phyloP scores from a whole-genome alignment of 1,140 invertebrate species.

The Nephila pilipes region DNA sequence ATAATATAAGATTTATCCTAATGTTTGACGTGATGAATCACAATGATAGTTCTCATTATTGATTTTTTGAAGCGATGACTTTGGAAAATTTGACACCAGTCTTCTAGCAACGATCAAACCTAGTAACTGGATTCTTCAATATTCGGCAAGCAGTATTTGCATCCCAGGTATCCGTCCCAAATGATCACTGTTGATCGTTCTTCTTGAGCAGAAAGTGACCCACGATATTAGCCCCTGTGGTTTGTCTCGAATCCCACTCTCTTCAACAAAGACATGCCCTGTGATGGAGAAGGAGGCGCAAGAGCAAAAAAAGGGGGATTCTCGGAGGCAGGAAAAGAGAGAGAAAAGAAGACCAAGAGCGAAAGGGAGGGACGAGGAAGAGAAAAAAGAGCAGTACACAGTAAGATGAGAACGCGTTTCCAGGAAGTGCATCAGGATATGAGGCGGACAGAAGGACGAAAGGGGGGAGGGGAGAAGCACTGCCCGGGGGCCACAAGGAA shows the following conservation, averaged over 20 bases:
- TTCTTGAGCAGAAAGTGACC: not conserved
- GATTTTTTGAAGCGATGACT: too few relatives aligned
- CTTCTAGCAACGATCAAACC: too few relatives aligned
- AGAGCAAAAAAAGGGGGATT: slow-evolving; percentile 28
- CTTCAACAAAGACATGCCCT: slow-evolving; percentile 38
- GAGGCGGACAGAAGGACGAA: slow-evolving; percentile 72
- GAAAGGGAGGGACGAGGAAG: not conserved
- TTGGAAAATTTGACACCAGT: too few relatives aligned
- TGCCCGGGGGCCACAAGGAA: slow-evolving; percentile 49
- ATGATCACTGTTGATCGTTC: not conserved
- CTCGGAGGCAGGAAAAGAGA: slow-evolving; percentile 65
- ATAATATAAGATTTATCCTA: too few relatives aligned
- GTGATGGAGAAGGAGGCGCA: slow-evolving; percentile 51
- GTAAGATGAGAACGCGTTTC: slow-evolving; percentile 45
- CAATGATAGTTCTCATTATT: too few relatives aligned
- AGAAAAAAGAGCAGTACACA: slow-evolving; percentile 4
- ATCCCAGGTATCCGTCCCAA: not conserved
- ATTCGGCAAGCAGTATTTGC: too few relatives aligned
- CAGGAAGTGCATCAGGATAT: slow-evolving; percentile 77
- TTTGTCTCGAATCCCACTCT: slow-evolving; percentile 67
- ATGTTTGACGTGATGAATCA: too few relatives aligned
- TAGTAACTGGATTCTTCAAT: too few relatives aligned
- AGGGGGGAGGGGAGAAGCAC: not conserved
- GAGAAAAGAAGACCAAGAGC: slow-evolving; percentile 50
- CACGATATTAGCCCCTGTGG: slow-evolving; percentile 42